These are phyloP conservation scores for Battus philenor DNA, from an alignment of 1,140 invertebrate genomes.

Conservation along the genomic window DNA sequence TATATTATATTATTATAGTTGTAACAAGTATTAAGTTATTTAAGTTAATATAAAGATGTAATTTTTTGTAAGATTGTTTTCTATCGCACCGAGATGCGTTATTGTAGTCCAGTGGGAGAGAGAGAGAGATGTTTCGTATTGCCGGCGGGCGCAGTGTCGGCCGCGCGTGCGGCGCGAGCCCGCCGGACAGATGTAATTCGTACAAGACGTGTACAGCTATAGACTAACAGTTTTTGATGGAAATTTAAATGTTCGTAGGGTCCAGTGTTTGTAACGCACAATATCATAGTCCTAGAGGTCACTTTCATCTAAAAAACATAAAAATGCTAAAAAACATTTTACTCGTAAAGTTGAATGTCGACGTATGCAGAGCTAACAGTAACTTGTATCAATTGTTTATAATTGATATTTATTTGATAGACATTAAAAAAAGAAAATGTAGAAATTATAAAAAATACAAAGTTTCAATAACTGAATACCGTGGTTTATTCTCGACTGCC, in stretches of 20 bases:
- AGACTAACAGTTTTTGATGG: constrained; percentile 67
- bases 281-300: constrained; percentile 73
- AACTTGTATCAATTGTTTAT: constrained; percentile 72
- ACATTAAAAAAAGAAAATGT: constrained; percentile 66
- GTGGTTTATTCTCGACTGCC: constrained; percentile 58
- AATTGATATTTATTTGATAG: constrained; percentile 74
- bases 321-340: constrained; percentile 59
- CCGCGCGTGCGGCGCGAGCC: constrained; percentile 28
- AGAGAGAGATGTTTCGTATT: constrained; percentile 46
- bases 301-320: constrained; percentile 64
- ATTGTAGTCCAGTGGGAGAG: constrained; percentile 50
- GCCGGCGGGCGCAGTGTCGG: constrained; percentile 59
- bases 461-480: constrained; percentile 65
- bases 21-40: constrained; percentile 75
- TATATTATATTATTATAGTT: constrained; percentile 74
- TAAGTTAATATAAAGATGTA: constrained; percentile 74
- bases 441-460: constrained; percentile 73
- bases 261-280: constrained; percentile 74
- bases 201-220: constrained; percentile 63
- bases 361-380: constrained; percentile 72
- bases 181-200: constrained; percentile 56
- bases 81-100: constrained; percentile 48
- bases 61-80: constrained; percentile 73
- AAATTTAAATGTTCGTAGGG: constrained; percentile 74
- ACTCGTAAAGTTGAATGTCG: constrained; percentile 64